These are phyloP conservation scores for Conomelus anceps DNA, from an alignment of 2,888 invertebrate species.

Conservation along the genomic window DNA sequence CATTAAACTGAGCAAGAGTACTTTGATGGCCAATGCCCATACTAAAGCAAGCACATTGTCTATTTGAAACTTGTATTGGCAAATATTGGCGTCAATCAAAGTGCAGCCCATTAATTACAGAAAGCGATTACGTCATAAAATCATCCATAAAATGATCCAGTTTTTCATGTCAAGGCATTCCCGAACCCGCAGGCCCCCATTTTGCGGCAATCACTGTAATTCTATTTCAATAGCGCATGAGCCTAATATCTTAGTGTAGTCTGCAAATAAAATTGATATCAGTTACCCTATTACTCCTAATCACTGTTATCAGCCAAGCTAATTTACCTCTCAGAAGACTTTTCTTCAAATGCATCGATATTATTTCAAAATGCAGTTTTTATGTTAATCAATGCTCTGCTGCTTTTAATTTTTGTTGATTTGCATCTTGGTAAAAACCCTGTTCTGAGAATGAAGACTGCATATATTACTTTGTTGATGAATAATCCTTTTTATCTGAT, in stretches of 20 bases:
- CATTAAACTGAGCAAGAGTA: neutral
- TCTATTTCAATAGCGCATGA: neutral
- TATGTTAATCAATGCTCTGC: neutral
- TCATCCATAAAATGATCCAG: neutral
- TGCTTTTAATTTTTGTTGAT: neutral
- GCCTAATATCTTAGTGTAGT: neutral
- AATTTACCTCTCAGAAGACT: neutral
- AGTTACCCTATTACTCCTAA: neutral
- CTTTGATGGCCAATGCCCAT: neutral
- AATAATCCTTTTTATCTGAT: no score
- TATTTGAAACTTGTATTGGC: neutral
- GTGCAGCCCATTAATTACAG: neutral
- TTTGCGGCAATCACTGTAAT: neutral
- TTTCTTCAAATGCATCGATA: neutral
- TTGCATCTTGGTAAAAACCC: neutral
- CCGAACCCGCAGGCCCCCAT: neutral
- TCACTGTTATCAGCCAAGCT: neutral
- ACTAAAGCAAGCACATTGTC: neutral
- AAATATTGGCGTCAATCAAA: neutral
- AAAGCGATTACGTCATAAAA: neutral
- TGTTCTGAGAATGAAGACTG: no score
- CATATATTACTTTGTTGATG: no score
- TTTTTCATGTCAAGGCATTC: neutral
- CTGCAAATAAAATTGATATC: neutral
- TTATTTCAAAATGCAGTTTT: neutral